Evolutionary conservation across 2,888 invertebrate species (phyloP), one percentile per base, ranked within the genome.

Genomic region (Gonocerus acuteangulatus): DNA sequence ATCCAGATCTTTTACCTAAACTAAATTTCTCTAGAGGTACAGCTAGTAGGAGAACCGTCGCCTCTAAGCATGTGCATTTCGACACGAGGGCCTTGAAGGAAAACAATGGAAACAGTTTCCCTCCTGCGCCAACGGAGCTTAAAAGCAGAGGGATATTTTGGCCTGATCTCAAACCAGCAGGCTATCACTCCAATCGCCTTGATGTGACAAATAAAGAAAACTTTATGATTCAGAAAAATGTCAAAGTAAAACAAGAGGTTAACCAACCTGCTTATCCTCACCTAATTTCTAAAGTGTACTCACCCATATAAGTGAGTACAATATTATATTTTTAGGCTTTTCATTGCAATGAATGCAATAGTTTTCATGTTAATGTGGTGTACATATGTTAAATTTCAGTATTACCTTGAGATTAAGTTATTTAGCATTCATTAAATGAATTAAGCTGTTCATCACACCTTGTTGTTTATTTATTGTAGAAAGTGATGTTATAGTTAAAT

Each of bases 1-100:
- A 75, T 67, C 69, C 73, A 18, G 66, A 69, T 6, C 68, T 69
- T 61, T 68, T 75, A 44, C 63, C 69, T 13, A 73, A 72, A 67
- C 74, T 74, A 1, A 58, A 67, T 15, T 75, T 76, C 65, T 67
- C 70, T 2, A 68, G 74, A 48, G 71, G 72, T 2, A 65, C 71
- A 4, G n/a, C 54, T 0, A 57, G 18, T 32, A 19, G 57, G 16
- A 57, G 42, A 45, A 47, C 54, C 22, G 13, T 54, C 1, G 15
- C 23, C 22, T 42, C 42, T 3, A 67, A 65, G 58, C 67, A 64
- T 23, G 67, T 67, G 36, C 65, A 66, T 47, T 67, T 67, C 61
- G 49, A 64, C 32, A 19, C 36, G 6, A 54, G 39, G 22, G 34
- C 54, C 9, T 18, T 54, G 15, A 39, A 42, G 23, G 54, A 54